Conservation (phyloP, 2,888 invertebrate genomes). For the Macaria notata region DNA sequence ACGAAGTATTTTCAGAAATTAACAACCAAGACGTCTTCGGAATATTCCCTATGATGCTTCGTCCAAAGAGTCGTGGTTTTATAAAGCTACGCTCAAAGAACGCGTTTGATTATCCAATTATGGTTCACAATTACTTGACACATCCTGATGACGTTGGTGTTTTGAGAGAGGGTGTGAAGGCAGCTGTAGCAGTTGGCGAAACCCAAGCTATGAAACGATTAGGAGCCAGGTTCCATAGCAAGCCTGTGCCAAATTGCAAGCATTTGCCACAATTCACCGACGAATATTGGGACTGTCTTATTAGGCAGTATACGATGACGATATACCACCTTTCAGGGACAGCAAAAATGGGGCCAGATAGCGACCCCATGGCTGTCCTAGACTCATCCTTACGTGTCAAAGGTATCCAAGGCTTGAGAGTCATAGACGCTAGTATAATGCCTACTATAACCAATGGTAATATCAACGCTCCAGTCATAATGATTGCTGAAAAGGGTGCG, state of each 20-base stretch:
- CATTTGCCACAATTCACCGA: slow-evolving; percentile 89
- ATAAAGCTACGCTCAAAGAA: slow-evolving; percentile 87
- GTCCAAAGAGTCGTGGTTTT: slow-evolving; percentile 93
- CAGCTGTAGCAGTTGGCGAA: slow-evolving; percentile 90
- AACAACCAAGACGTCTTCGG: slow-evolving; percentile 90
- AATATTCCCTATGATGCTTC: slow-evolving; percentile 93
- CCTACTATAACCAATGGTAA: slow-evolving; percentile 93
- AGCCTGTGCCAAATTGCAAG: slow-evolving; percentile 91
- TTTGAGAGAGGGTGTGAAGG: slow-evolving; percentile 92
- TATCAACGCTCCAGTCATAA: slow-evolving; percentile 93
- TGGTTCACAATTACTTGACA: slow-evolving; percentile 96
- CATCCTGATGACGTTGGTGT: slow-evolving; percentile 93
- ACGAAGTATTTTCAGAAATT: slow-evolving; percentile 87
- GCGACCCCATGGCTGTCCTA: slow-evolving; percentile 91
- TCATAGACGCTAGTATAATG: slow-evolving; percentile 95
- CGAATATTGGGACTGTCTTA: slow-evolving; percentile 93
- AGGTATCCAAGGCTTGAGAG: slow-evolving; percentile 89
- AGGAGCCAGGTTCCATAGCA: slow-evolving; percentile 89
- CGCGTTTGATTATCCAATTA: slow-evolving; percentile 90
- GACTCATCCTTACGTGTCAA: slow-evolving; percentile 89
- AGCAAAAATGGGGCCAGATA: slow-evolving; percentile 91
- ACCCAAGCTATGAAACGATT: slow-evolving; percentile 90
- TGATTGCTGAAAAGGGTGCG: slow-evolving; percentile 94
- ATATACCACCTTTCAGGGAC: slow-evolving; percentile 94
- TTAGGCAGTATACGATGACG: slow-evolving; percentile 93